Conservation (phyloP, 2,797 vertebrate species). For the Amblyopsis hoosieri region DNA sequence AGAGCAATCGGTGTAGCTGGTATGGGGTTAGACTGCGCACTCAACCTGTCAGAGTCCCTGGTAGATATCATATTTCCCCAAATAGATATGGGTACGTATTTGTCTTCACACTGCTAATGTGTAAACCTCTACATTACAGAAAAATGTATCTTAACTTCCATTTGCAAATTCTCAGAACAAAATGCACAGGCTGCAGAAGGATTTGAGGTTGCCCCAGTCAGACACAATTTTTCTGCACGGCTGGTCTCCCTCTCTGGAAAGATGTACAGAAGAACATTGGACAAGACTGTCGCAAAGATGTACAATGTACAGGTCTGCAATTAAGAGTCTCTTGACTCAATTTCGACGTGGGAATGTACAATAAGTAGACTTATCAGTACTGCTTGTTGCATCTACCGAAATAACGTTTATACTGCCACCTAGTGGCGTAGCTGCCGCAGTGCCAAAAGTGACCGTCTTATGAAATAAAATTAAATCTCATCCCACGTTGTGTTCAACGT, state of each 20-base stretch:
- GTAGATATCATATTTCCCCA: conserved; percentile 81
- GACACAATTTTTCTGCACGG: conserved; percentile 72
- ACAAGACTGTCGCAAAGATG: conserved; percentile 73
- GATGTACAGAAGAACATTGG: conserved; percentile 77
- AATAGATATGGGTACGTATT: conserved; percentile 78
- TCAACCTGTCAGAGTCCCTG: conserved; percentile 78
- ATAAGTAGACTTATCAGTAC: no score
- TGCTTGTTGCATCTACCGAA: no score
- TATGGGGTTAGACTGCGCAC: conserved; percentile 75
- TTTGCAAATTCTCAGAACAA: conserved; percentile 57
- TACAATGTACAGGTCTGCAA: conserved; percentile 76
- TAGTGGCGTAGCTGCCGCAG: no score
- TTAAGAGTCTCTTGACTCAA: conserved; percentile 76
- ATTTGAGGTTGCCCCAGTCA: conserved; percentile 69
- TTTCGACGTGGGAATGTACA: conserved; percentile 56
- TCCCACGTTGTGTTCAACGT: no score
- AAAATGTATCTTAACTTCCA: neutral
- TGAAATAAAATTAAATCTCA: no score
- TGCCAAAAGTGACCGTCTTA: no score
- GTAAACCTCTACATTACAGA: no score
- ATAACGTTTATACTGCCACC: no score
- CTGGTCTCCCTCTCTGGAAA: conserved; percentile 80
- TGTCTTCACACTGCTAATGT: neutral
- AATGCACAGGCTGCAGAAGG: conserved; percentile 74
- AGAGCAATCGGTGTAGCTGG: conserved; percentile 61